Evolutionary conservation across 2,797 vertebrate species (phyloP).

Genomic region (Argentina silus): DNA sequence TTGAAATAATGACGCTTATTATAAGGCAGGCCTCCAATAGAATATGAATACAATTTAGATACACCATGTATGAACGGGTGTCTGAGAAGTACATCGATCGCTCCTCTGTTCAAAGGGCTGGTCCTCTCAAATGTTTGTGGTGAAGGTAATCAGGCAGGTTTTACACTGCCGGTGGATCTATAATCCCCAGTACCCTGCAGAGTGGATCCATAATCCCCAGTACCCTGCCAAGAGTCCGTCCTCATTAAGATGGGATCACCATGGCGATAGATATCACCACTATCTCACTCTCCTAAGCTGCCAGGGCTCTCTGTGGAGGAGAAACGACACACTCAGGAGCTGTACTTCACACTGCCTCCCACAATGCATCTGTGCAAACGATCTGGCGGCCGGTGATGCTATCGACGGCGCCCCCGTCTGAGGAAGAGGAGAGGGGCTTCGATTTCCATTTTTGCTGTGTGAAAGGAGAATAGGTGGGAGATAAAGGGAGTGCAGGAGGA

Average conservation of each 20-base stretch:
- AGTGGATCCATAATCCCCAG: background rate
- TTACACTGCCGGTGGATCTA: conserved; percentile 7
- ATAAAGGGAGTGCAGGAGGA: no score
- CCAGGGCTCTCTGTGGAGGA: conserved; percentile 14
- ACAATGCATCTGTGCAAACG: conserved; percentile 23
- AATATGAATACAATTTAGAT: background rate
- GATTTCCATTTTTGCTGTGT: conserved; percentile 16
- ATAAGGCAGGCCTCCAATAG: background rate
- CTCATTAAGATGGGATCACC: conserved; percentile 4
- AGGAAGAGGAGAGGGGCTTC: background rate
- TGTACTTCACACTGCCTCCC: conserved; percentile 32
- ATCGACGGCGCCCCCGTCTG: background rate
- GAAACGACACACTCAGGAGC: conserved; percentile 2
- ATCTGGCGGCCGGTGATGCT: conserved; percentile 9
- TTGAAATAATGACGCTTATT: background rate
- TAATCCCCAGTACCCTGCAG: background rate
- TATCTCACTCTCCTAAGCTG: conserved; percentile 2
- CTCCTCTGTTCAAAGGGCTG: background rate
- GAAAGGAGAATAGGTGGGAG: no score
- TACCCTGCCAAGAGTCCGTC: conserved; percentile 2
- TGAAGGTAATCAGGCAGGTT: background rate
- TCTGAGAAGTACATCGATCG: background rate
- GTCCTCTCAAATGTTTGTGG: background rate
- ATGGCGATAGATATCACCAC: background rate
- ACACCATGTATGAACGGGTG: background rate